Percentiles rank a stretch among this genome's conserved stretches.
Conservation (phyloP, 2,888 invertebrate species). For the Ormyrus rosae region DNA sequence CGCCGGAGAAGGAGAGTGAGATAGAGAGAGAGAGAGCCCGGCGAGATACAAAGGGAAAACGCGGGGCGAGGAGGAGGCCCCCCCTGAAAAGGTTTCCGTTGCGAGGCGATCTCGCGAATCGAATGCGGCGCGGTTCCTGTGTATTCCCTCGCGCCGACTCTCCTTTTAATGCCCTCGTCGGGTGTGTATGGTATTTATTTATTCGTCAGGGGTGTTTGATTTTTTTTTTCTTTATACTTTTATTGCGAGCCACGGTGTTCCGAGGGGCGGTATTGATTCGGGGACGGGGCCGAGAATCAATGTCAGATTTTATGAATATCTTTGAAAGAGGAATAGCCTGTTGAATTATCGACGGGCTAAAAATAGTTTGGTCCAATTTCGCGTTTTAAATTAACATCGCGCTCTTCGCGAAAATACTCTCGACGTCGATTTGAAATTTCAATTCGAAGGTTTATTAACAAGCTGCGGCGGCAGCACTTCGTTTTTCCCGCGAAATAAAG, state of each 20-base stretch:
- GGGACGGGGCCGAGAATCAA: conserved; percentile 5
- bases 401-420: too few relatives aligned
- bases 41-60: conserved; percentile 1
- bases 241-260: neutral
- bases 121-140: neutral
- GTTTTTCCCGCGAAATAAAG: too few relatives aligned
- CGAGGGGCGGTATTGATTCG: conserved; percentile 1
- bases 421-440: too few relatives aligned
- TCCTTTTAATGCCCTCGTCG: neutral
- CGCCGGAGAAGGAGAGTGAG: conserved; percentile 3
- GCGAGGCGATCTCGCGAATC: neutral
- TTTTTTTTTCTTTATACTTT: conserved; percentile 2
- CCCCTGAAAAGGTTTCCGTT: conserved; percentile 47
- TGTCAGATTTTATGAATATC: conserved; percentile 24
- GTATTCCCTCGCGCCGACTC: neutral
- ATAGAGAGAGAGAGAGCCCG: neutral
- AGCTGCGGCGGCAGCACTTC: too few relatives aligned
- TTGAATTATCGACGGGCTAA: too few relatives aligned
- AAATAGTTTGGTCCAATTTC: too few relatives aligned
- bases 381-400: too few relatives aligned
- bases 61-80: neutral
- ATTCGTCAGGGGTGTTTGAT: neutral
- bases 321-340: neutral
- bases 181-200: conserved; percentile 18
- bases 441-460: too few relatives aligned